Evolutionary conservation across 92 coral and sea anemone genomes (phyloP).

Genomic region (Galaxea fascicularis): DNA sequence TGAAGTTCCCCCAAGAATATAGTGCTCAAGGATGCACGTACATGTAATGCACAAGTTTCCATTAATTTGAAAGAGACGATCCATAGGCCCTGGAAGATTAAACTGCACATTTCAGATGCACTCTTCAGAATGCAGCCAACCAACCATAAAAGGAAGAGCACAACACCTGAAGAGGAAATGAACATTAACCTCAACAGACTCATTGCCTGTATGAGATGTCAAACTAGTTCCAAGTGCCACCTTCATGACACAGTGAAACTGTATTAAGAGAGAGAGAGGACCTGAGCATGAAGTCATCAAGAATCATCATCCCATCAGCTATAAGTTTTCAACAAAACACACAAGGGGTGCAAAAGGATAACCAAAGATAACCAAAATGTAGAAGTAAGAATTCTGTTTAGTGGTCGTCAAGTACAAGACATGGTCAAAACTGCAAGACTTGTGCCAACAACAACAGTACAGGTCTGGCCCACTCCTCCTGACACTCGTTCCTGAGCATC

Average conservation of each 20-base stretch:
- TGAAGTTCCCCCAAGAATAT: slow-evolving; percentile 1
- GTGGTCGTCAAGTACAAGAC: slow-evolving; percentile 45
- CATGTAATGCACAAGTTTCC: too few species aligned
- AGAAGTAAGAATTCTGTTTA: slow-evolving; percentile 29
- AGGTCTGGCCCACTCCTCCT: slow-evolving; percentile 19
- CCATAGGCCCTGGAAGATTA: background rate
- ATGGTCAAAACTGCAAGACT: slow-evolving; percentile 26
- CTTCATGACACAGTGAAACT: slow-evolving; percentile 24
- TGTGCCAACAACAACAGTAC: slow-evolving; percentile 3
- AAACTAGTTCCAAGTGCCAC: slow-evolving; percentile 30
- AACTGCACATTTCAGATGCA: background rate
- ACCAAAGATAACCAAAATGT: too few species aligned
- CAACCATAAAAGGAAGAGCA: background rate
- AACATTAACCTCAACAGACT: slow-evolving; percentile 16
- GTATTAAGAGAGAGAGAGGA: slow-evolving; percentile 4
- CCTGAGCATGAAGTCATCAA: background rate
- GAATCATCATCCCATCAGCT: background rate
- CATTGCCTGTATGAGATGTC: slow-evolving; percentile 41
- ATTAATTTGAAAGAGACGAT: background rate
- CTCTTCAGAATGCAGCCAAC: background rate
- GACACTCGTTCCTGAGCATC: slow-evolving; percentile 9
- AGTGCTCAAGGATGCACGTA: slow-evolving; percentile 14
- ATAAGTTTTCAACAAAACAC: too few species aligned
- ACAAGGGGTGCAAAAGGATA: too few species aligned
- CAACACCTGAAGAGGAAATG: background rate